These are phyloP conservation scores for Saturnia japonica DNA, from an alignment of 2,888 invertebrate species.

Conservation along the genomic window DNA sequence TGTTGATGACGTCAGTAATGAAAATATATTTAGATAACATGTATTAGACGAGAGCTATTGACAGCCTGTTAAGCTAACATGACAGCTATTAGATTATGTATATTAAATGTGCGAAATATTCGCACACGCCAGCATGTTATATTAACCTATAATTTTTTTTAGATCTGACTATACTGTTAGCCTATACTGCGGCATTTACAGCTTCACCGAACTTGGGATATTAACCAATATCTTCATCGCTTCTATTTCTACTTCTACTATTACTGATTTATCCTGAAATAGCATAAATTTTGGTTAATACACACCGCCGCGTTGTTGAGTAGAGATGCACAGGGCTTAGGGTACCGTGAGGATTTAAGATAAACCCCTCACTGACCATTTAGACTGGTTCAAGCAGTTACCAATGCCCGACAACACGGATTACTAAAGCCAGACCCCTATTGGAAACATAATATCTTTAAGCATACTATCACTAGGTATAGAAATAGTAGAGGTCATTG, in stretches of 20 bases:
- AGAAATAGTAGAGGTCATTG: background rate
- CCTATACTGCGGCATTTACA: no score
- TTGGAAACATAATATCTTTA: background rate
- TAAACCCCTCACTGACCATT: slow-evolving; percentile 37
- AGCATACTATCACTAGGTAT: background rate
- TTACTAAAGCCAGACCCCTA: slow-evolving; percentile 31
- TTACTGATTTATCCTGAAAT: slow-evolving; percentile 11
- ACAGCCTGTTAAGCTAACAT: no score
- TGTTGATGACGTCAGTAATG: no score
- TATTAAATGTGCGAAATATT: no score
- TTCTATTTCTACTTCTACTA: background rate
- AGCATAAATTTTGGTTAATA: slow-evolving; percentile 27
- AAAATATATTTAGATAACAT: no score
- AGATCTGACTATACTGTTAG: no score
- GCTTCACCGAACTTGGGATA: no score
- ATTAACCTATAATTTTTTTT: no score
- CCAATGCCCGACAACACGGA: slow-evolving; percentile 26
- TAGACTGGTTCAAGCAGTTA: slow-evolving; percentile 28
- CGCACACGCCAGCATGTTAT: no score
- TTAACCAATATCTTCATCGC: background rate
- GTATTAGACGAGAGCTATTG: no score
- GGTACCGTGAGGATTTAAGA: slow-evolving; percentile 38
- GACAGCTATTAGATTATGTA: no score
- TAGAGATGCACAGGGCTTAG: slow-evolving; percentile 51
- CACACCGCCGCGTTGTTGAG: slow-evolving; percentile 41